These are phyloP conservation scores for Xanthorhoe designata DNA, from an alignment of 2,888 invertebrate species.

Conservation along the genomic window DNA sequence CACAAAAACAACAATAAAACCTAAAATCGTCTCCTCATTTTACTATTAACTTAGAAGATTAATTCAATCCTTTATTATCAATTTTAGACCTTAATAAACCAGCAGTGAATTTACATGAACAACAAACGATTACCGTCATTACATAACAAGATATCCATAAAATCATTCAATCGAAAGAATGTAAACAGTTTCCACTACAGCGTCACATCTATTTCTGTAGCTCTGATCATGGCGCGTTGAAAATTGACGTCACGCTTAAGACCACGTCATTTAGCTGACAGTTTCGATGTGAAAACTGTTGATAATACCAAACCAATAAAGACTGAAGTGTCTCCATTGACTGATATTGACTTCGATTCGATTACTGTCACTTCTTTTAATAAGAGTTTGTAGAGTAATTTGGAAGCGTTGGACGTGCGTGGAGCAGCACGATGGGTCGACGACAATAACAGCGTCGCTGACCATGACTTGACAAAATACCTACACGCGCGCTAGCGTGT, in stretches of 20 bases:
- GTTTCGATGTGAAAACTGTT: slow-evolving; percentile 16
- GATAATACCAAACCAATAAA: background rate
- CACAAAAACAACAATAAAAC: too few relatives aligned
- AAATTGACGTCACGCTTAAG: slow-evolving; percentile 24
- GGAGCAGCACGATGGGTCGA: too few relatives aligned
- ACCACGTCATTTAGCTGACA: slow-evolving; percentile 27
- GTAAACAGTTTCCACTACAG: slow-evolving; percentile 28
- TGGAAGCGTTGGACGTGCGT: too few relatives aligned
- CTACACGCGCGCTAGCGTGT: too few relatives aligned
- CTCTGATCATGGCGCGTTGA: slow-evolving; percentile 33
- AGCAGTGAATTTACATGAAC: too few relatives aligned
- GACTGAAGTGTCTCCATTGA: background rate
- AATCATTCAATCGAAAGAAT: slow-evolving; percentile 36
- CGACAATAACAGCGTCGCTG: too few relatives aligned
- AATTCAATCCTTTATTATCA: too few relatives aligned
- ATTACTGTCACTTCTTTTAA: background rate
- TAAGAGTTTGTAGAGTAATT: background rate
- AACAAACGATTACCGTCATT: slow-evolving; percentile 16
- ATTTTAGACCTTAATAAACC: background rate
- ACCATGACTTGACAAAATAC: too few relatives aligned
- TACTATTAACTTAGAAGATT: too few relatives aligned
- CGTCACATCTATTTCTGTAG: slow-evolving; percentile 47
- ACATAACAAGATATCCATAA: slow-evolving; percentile 26
- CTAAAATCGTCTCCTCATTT: too few relatives aligned
- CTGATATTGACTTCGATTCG: background rate